phyloP scores from a whole-genome alignment of 2,797 vertebrate genomes.

The Sebastes iracundus region DNA sequence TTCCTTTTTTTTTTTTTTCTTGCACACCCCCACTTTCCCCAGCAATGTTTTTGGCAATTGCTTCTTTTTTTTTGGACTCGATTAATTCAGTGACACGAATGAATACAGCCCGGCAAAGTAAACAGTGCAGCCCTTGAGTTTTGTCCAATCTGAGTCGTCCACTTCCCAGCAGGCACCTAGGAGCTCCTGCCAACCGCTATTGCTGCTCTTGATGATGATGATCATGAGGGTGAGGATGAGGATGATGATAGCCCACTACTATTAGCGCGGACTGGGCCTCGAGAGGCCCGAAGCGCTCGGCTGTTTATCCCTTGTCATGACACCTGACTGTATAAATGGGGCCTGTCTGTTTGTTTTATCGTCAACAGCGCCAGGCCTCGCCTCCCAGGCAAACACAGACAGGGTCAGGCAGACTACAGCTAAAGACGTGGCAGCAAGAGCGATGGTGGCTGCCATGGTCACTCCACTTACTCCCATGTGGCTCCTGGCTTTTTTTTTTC shows the following conservation, averaged over 20 bases:
- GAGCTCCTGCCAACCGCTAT: conserved; percentile 55
- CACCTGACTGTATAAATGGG: conserved; percentile 81
- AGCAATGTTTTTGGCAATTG: conserved; percentile 62
- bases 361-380: conserved; percentile 63
- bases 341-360: conserved; percentile 80
- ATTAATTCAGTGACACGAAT: conserved; percentile 75
- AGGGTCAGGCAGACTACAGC: conserved; percentile 72
- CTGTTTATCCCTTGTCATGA: conserved; percentile 80
- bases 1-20: neutral
- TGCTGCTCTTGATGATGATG: conserved; percentile 56
- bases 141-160: conserved; percentile 65
- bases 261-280: conserved; percentile 54
- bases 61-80: conserved; percentile 39
- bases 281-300: conserved; percentile 47
- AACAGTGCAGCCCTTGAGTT: conserved; percentile 66
- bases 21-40: neutral
- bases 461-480: conserved; percentile 77
- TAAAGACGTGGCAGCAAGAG: conserved; percentile 75
- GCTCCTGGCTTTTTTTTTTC: conserved; percentile 60
- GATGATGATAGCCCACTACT: conserved; percentile 58
- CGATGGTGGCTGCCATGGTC: conserved; percentile 74
- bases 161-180: conserved; percentile 60
- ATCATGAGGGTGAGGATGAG: conserved; percentile 49
- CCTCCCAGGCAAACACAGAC: conserved; percentile 69
- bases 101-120: conserved; percentile 59